Evolutionary conservation across 2,888 invertebrate species (phyloP).

Genomic region (Trichopria drosophilae): DNA sequence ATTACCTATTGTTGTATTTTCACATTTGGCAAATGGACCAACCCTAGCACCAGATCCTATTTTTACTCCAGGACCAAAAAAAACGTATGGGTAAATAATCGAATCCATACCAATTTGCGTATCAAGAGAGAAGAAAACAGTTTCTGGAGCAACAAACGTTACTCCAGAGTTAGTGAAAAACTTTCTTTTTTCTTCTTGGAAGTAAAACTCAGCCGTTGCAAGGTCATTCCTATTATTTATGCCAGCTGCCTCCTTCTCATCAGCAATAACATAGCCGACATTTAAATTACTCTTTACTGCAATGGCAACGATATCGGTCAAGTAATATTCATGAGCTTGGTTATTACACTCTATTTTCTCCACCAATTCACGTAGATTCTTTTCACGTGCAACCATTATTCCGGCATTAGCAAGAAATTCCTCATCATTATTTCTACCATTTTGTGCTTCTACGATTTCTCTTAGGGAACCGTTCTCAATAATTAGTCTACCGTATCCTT

Average conservation of each 20-base stretch:
- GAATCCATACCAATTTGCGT: constrained; percentile 11
- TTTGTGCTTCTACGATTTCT: constrained; percentile 17
- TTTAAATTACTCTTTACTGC: constrained; percentile 19
- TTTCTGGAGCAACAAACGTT: constrained; percentile 14
- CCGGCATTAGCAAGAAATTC: constrained; percentile 16
- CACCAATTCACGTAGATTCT: constrained; percentile 14
- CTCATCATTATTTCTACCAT: constrained; percentile 13
- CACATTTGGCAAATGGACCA: constrained; percentile 11
- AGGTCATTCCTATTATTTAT: constrained; percentile 16
- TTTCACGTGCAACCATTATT: constrained; percentile 16
- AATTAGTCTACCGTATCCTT: constrained; percentile 14
- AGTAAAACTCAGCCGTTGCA: constrained; percentile 10
- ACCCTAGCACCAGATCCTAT: constrained; percentile 11
- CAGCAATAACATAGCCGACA: constrained; percentile 17
- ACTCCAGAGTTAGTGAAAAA: constrained; percentile 14
- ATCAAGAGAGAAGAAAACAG: constrained; percentile 14
- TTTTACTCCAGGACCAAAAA: constrained; percentile 14
- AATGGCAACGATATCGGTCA: constrained; percentile 18
- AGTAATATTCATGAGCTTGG: constrained; percentile 16
- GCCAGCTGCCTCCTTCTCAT: constrained; percentile 11
- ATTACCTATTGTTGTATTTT: constrained; percentile 9
- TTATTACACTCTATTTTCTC: constrained; percentile 18
- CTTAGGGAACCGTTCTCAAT: constrained; percentile 14
- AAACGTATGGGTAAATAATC: constrained; percentile 12
- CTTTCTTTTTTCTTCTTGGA: constrained; percentile 16